Evolutionary conservation across 2,888 invertebrate species (phyloP).

Genomic region (Steinernema carpocapsae): DNA sequence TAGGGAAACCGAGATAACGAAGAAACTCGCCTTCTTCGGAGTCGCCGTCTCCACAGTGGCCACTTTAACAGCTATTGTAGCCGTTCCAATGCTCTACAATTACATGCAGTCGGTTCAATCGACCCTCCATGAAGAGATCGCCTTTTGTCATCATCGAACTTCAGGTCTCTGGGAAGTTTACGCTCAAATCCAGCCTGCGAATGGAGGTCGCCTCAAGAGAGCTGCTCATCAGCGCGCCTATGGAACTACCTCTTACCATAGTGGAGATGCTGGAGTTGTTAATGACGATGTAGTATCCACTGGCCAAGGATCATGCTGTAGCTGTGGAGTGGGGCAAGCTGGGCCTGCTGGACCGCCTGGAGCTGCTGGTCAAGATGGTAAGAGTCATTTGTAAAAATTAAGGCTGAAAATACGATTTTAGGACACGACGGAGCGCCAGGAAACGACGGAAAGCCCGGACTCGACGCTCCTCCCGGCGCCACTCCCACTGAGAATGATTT

Average conservation of each 20-base stretch:
- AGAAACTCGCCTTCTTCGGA: slow-evolving; percentile 67
- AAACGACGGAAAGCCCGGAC: slow-evolving; percentile 52
- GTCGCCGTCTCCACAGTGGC: slow-evolving; percentile 64
- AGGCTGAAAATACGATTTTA: neutral
- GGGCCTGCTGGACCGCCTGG: slow-evolving; percentile 35
- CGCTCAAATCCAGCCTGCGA: slow-evolving; percentile 9
- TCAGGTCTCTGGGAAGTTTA: slow-evolving; percentile 8
- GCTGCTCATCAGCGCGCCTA: slow-evolving; percentile 39
- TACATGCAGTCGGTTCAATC: slow-evolving; percentile 68
- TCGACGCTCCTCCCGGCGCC: slow-evolving; percentile 22
- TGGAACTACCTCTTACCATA: neutral
- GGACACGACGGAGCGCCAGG: slow-evolving; percentile 44
- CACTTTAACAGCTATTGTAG: slow-evolving; percentile 63
- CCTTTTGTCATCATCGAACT: slow-evolving; percentile 61
- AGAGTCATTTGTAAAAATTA: neutral
- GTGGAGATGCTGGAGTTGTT: slow-evolving; percentile 5
- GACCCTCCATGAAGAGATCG: slow-evolving; percentile 62
- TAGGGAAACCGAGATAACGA: slow-evolving; percentile 61
- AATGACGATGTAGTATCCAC: neutral
- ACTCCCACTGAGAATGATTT: slow-evolving; percentile 4
- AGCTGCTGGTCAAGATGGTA: slow-evolving; percentile 24
- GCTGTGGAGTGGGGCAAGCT: slow-evolving; percentile 46
- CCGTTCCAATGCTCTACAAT: slow-evolving; percentile 67
- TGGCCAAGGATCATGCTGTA: slow-evolving; percentile 48
- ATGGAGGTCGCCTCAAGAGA: slow-evolving; percentile 51